Conservation (phyloP, 2,888 invertebrate genomes). For the Carpatolechia fugitivella region DNA sequence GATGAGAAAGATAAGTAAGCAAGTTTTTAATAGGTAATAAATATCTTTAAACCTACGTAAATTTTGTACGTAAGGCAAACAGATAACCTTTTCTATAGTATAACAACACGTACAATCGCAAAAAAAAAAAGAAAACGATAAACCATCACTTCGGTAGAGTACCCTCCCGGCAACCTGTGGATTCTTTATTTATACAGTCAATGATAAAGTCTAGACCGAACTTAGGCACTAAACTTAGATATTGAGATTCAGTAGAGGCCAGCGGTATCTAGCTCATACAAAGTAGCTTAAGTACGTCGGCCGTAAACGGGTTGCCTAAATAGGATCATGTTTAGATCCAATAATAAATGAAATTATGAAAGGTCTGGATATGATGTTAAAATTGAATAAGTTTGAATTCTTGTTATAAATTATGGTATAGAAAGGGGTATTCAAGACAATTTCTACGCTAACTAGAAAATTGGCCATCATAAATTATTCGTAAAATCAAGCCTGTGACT, state of each 20-base stretch:
- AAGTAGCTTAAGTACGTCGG: background rate
- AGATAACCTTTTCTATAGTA: no score
- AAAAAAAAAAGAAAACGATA: no score
- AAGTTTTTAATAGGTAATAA: no score
- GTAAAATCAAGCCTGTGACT: no score
- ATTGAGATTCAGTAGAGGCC: slow-evolving; percentile 6
- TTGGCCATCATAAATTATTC: no score
- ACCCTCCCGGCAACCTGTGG: background rate
- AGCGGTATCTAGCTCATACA: background rate
- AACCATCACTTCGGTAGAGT: background rate
- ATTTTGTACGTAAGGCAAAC: no score
- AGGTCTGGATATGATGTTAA: background rate
- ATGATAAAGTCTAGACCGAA: background rate
- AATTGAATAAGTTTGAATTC: background rate
- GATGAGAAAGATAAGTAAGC: no score
- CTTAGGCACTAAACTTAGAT: background rate
- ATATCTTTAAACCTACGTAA: no score
- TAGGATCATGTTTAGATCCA: slow-evolving; percentile 1
- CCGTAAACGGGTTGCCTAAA: background rate
- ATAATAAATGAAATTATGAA: background rate
- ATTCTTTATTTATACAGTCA: background rate
- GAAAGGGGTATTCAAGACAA: no score
- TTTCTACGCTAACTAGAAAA: no score
- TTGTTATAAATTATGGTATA: no score
- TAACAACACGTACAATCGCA: no score